Conservation (phyloP, 2,888 invertebrate species). For the Mimachlamys varia region DNA sequence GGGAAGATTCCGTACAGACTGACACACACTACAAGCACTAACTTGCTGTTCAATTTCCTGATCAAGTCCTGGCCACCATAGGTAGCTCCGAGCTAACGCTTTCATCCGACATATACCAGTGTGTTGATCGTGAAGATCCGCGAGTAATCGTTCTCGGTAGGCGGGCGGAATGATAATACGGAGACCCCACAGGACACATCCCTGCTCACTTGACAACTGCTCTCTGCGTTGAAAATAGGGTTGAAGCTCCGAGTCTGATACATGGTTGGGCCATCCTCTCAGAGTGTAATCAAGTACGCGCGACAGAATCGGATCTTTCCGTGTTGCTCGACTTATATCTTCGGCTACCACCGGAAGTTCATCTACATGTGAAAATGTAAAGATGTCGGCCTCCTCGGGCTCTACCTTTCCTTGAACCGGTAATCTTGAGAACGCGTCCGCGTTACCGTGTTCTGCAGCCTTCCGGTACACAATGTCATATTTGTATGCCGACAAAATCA, state of each 20-base stretch:
- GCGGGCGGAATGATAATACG: slow-evolving; percentile 38
- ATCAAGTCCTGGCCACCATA: slow-evolving; percentile 51
- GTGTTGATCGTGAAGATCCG: slow-evolving; percentile 42
- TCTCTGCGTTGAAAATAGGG: slow-evolving; percentile 30
- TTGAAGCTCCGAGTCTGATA: neutral
- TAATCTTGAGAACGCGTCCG: slow-evolving; percentile 74
- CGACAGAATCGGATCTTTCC: slow-evolving; percentile 36
- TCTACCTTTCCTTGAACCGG: slow-evolving; percentile 48
- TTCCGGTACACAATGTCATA: slow-evolving; percentile 72
- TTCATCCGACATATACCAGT: slow-evolving; percentile 42
- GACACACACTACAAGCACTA: slow-evolving; percentile 49
- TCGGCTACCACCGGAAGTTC: slow-evolving; percentile 36
- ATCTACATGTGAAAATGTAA: slow-evolving; percentile 33
- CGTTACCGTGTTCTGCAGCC: slow-evolving; percentile 72
- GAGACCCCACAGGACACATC: slow-evolving; percentile 43
- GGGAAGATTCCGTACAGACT: slow-evolving; percentile 40
- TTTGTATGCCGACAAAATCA: slow-evolving; percentile 74
- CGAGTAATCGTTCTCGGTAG: slow-evolving; percentile 32
- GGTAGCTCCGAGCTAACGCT: slow-evolving; percentile 46
- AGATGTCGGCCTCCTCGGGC: slow-evolving; percentile 37
- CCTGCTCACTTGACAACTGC: slow-evolving; percentile 38
- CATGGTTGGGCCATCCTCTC: neutral
- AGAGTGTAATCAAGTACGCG: neutral
- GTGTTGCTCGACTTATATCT: slow-evolving; percentile 38
- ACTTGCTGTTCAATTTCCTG: slow-evolving; percentile 45